Evolutionary conservation across 1,140 invertebrate genomes (phyloP).

Genomic region (Bicyclus anynana): DNA sequence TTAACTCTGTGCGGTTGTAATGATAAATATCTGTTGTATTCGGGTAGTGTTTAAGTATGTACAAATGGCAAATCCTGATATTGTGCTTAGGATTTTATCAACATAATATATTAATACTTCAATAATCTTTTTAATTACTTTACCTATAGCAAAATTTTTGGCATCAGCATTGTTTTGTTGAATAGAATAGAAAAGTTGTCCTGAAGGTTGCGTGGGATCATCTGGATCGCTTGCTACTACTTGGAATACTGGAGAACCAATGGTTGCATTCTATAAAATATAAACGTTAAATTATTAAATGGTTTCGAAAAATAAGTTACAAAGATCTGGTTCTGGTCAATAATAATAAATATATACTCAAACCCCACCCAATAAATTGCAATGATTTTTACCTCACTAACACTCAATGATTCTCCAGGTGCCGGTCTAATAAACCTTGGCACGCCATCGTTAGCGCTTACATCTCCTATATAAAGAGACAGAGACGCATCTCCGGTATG

Average conservation of each 20-base stretch:
- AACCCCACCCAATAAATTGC: too few species aligned
- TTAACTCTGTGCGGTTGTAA: too few species aligned
- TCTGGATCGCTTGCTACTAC: slow-evolving; percentile 88
- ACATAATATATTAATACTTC: neutral
- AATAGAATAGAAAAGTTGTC: slow-evolving; percentile 85
- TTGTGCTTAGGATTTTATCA: too few species aligned
- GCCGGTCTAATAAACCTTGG: slow-evolving; percentile 85
- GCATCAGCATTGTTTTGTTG: slow-evolving; percentile 83
- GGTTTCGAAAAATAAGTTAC: too few species aligned
- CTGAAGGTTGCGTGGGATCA: slow-evolving; percentile 85
- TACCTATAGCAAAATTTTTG: slow-evolving; percentile 81
- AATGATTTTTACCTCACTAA: too few species aligned
- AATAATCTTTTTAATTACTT: slow-evolving; percentile 4
- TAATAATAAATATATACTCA: too few species aligned
- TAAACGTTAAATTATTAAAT: too few species aligned
- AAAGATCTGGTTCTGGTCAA: too few species aligned
- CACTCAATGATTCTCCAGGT: slow-evolving; percentile 82
- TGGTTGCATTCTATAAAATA: slow-evolving; percentile 80
- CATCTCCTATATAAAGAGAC: slow-evolving; percentile 86
- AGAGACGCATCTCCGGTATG: slow-evolving; percentile 81
- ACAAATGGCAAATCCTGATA: too few species aligned
- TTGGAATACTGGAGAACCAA: slow-evolving; percentile 87
- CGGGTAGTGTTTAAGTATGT: too few species aligned
- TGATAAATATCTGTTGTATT: too few species aligned
- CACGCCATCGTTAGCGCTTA: slow-evolving; percentile 90